A percentile compares a stretch with the other conserved stretches of the same genome.
phyloP scores from a whole-genome alignment of 2,797 vertebrate genomes.

The Pelochelys cantorii region DNA sequence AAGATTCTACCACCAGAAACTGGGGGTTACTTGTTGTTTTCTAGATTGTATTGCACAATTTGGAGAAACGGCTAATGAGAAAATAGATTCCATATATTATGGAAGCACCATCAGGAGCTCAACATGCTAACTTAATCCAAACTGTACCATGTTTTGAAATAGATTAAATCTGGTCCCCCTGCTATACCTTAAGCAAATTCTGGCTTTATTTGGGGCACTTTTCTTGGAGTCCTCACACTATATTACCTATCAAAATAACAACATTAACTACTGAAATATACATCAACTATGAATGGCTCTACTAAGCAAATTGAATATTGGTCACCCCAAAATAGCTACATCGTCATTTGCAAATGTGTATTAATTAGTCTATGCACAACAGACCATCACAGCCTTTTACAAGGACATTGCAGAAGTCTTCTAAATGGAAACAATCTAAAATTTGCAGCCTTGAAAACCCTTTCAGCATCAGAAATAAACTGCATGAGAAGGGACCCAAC shows the following conservation, averaged over 20 bases:
- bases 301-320: constrained; percentile 57
- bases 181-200: not conserved
- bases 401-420: constrained; percentile 5
- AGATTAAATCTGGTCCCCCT: not conserved
- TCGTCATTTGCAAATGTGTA: constrained; percentile 57
- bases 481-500: not conserved
- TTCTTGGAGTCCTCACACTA: not conserved
- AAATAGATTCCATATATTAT: constrained; percentile 18
- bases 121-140: not conserved
- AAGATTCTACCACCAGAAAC: constrained; percentile 67
- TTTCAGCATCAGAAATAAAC: constrained; percentile 2
- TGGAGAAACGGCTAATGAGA: constrained; percentile 2
- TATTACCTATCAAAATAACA: constrained; percentile 43
- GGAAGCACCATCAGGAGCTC: constrained; percentile 44
- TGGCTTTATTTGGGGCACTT: not conserved
- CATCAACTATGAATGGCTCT: constrained; percentile 16
- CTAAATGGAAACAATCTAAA: not conserved
- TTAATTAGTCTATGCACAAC: constrained; percentile 63
- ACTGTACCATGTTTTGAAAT: not conserved
- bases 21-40: constrained; percentile 71
- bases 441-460: not conserved
- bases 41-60: constrained; percentile 58
- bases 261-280: constrained; percentile 47
- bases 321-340: constrained; percentile 66
- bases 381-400: constrained; percentile 31